These are phyloP conservation scores for Leptinotarsa texana DNA, from an alignment of 1,140 invertebrate genomes.

Conservation along the genomic window DNA sequence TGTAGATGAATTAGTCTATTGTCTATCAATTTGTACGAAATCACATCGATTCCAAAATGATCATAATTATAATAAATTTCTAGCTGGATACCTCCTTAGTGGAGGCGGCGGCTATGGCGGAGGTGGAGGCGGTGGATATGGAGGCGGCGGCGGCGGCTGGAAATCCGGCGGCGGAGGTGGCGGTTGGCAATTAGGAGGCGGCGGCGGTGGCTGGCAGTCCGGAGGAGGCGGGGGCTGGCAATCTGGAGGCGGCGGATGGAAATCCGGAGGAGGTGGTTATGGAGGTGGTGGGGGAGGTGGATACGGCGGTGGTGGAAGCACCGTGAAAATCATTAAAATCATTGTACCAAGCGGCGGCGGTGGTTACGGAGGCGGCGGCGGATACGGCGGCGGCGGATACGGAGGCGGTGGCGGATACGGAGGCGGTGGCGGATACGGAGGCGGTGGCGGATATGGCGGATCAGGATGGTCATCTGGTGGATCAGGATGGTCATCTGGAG, in stretches of 20 bases:
- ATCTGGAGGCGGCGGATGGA: constrained; percentile 31
- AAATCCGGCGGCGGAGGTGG: constrained; percentile 19
- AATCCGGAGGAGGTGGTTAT: constrained; percentile 25
- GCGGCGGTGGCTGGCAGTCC: constrained; percentile 21
- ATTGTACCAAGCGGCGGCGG: constrained; percentile 34
- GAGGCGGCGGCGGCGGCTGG: constrained; percentile 21
- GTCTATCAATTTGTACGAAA: no score
- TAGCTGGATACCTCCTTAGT: constrained; percentile 1
- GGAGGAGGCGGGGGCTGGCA: constrained; percentile 19
- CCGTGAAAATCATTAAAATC: constrained; percentile 32
- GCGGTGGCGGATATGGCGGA: constrained; percentile 7
- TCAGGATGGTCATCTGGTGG: constrained; percentile 27
- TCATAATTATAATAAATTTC: not conserved
- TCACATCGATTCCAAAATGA: no score
- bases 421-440: constrained; percentile 20
- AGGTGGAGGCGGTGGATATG: not conserved
- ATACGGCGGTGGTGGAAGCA: constrained; percentile 26
- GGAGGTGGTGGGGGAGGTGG: constrained; percentile 23
- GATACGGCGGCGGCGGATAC: constrained; percentile 16
- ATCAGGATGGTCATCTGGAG: constrained; percentile 37
- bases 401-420: not conserved
- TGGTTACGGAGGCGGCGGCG: constrained; percentile 18
- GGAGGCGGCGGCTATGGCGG: not conserved
- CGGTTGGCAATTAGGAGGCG: constrained; percentile 24
- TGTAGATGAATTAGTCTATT: no score